Percentiles rank a stretch among this genome's conserved stretches.
Conservation (phyloP, 23 tunicate species). For the Botrylloides violaceus region DNA sequence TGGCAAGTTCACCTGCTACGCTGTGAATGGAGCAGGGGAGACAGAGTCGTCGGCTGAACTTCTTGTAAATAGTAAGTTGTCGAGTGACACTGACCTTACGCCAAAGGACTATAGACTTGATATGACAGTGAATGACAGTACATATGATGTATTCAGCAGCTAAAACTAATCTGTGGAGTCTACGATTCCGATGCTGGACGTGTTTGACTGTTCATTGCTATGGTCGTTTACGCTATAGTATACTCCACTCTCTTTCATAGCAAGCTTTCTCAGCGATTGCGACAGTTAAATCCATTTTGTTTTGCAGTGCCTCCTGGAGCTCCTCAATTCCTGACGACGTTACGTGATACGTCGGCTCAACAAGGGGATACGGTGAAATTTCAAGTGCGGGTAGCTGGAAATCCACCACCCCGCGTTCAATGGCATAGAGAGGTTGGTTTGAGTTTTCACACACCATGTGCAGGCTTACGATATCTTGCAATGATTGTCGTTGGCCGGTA, state of each 20-base stretch:
- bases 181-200: no score
- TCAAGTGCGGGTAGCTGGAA: slow-evolving; percentile 48
- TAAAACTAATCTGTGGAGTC: no score
- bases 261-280: no score
- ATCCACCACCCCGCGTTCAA: slow-evolving; percentile 73
- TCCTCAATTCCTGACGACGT: slow-evolving; percentile 58
- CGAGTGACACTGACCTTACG: background rate
- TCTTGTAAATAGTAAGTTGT: slow-evolving; percentile 51
- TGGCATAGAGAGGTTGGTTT: slow-evolving; percentile 90
- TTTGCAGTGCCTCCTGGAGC: slow-evolving; percentile 49
- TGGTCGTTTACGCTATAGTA: no score
- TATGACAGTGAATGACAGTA: no score
- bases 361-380: slow-evolving; percentile 69
- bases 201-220: no score
- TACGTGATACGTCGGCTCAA: slow-evolving; percentile 27
- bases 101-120: no score
- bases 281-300: no score
- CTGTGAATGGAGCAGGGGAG: slow-evolving; percentile 61
- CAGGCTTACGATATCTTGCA: no score
- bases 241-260: no score
- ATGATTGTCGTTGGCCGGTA: no score
- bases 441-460: background rate
- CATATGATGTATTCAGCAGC: no score
- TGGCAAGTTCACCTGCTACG: slow-evolving; percentile 58
- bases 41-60: slow-evolving; percentile 69